Evolutionary conservation across 2,113 vertebrate species (phyloP).

Genomic region (Choloepus hoffmanni): DNA sequence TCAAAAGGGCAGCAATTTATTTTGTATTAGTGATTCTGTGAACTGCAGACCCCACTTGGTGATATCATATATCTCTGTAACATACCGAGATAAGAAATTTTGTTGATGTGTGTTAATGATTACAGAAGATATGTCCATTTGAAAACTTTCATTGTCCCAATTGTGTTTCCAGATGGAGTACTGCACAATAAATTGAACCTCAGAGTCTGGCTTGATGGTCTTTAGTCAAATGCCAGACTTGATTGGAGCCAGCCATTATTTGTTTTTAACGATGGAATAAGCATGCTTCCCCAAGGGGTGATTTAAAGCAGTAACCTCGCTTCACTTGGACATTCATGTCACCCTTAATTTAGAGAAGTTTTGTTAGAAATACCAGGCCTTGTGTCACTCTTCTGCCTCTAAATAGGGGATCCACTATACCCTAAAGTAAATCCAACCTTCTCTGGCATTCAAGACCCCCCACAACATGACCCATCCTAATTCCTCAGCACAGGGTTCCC

Average conservation of each 20-base stretch:
- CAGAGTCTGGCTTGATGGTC: not conserved
- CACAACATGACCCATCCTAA: not conserved
- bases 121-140: not conserved
- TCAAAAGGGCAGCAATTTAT: slow-evolving; percentile 70
- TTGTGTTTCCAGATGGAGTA: not conserved
- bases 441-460: not conserved
- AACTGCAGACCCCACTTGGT: slow-evolving; percentile 8
- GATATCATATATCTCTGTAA: slow-evolving; percentile 58
- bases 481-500: not conserved
- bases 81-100: slow-evolving; percentile 39
- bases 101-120: slow-evolving; percentile 1
- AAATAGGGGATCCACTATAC: not conserved
- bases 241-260: not conserved
- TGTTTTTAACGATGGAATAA: not conserved
- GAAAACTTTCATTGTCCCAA: not conserved
- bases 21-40: slow-evolving; percentile 68
- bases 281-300: not conserved
- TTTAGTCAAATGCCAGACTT: not conserved
- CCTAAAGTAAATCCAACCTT: not conserved
- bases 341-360: slow-evolving; percentile 35
- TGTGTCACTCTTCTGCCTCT: not conserved
- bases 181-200: not conserved
- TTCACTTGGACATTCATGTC: not conserved
- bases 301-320: not conserved
- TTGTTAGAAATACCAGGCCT: not conserved